Conservation (phyloP, 2,113 vertebrate species). For the Tinamus guttatus region DNA sequence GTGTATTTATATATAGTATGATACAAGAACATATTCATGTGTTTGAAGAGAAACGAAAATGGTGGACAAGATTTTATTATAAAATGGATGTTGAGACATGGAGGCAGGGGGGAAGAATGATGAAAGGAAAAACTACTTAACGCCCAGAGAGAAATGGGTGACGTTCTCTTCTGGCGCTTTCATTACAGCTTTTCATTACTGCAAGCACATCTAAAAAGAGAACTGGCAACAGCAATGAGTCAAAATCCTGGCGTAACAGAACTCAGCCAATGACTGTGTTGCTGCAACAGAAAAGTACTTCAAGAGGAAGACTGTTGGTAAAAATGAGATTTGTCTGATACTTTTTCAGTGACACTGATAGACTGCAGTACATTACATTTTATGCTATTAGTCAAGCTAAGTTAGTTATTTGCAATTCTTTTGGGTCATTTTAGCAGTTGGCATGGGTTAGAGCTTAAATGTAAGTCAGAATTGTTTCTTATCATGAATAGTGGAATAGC, state of each 20-base stretch:
- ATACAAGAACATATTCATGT: not conserved
- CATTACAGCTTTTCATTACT: not conserved
- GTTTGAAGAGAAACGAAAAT: not conserved
- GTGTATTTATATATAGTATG: not conserved
- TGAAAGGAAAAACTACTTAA: not conserved
- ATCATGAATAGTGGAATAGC: not conserved
- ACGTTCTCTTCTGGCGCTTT: not conserved
- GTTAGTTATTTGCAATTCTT: too few species aligned
- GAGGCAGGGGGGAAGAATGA: not conserved
- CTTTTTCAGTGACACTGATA: too few species aligned
- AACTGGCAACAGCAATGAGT: not conserved
- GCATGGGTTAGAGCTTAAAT: too few species aligned
- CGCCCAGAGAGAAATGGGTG: not conserved
- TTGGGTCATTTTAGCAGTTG: too few species aligned
- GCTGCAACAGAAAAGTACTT: too few species aligned
- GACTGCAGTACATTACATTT: too few species aligned
- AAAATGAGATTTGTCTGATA: too few species aligned
- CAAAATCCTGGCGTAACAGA: too few species aligned
- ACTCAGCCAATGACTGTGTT: too few species aligned
- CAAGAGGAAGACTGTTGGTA: too few species aligned
- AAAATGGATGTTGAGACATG: not conserved
- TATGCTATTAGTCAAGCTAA: too few species aligned
- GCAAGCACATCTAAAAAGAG: not conserved
- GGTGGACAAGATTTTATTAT: not conserved
- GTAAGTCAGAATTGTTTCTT: not conserved